Evolutionary conservation across 2,797 vertebrate species (phyloP).

Genomic region (Danionella dracula): DNA sequence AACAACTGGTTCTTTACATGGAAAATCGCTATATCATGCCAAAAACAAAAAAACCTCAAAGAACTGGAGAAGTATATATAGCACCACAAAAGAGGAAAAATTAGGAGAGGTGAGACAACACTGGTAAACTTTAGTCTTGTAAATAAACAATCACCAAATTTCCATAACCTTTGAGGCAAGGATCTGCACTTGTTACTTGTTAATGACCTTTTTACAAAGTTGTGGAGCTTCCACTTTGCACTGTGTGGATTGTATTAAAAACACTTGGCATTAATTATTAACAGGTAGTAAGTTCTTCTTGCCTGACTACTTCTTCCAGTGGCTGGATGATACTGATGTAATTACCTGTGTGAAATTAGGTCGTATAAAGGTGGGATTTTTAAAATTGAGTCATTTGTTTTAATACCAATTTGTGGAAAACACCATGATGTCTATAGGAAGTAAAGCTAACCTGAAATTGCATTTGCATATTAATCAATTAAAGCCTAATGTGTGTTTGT

Average conservation of each 20-base stretch:
- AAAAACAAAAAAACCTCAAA: too few species aligned
- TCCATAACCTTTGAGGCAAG: too few species aligned
- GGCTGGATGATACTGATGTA: constrained; percentile 3
- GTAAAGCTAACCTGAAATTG: constrained; percentile 12
- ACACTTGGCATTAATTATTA: constrained; percentile 31
- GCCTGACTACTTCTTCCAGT: constrained; percentile 9
- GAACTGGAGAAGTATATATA: too few species aligned
- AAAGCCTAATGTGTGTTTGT: constrained; percentile 14
- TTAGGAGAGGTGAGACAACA: too few species aligned
- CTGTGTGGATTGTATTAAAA: constrained; percentile 26
- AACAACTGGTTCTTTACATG: too few species aligned
- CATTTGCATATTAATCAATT: constrained; percentile 38
- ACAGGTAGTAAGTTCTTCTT: too few species aligned
- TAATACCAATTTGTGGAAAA: not conserved
- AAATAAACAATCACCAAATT: too few species aligned
- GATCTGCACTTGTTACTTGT: not conserved
- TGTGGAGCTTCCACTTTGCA: constrained; percentile 7
- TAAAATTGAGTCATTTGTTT: constrained; percentile 34
- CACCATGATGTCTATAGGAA: not conserved
- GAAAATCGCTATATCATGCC: too few species aligned
- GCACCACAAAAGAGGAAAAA: too few species aligned
- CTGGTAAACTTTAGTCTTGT: too few species aligned
- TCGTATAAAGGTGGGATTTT: constrained; percentile 7
- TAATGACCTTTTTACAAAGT: constrained; percentile 11
- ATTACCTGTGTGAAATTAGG: constrained; percentile 26